Evolutionary conservation across 2,888 invertebrate genomes (phyloP).

Genomic region (Villa cingulata): DNA sequence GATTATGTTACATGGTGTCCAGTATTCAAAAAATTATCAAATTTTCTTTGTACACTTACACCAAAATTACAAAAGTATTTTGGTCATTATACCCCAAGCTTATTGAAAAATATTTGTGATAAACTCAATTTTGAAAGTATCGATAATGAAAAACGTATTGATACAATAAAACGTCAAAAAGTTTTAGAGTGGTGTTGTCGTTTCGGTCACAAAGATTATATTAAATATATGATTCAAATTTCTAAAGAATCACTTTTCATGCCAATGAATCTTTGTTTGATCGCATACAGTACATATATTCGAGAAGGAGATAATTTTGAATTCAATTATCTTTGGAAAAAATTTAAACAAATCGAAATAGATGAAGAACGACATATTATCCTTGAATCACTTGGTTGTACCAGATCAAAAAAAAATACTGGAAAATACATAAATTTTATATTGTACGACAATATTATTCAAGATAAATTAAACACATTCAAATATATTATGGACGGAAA

Average conservation of each 20-base stretch:
- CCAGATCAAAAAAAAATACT: conserved; percentile 40
- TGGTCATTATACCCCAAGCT: no score
- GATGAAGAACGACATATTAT: conserved; percentile 49
- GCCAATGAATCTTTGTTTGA: conserved; percentile 44
- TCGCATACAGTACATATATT: conserved; percentile 58
- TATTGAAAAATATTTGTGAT: neutral
- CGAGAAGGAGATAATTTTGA: conserved; percentile 42
- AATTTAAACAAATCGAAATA: conserved; percentile 41
- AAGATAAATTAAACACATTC: conserved; percentile 19
- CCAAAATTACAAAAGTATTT: no score
- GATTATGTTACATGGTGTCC: conserved; percentile 53
- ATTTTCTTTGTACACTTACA: no score
- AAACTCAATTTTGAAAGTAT: conserved; percentile 1
- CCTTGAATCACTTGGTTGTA: conserved; percentile 54
- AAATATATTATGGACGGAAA: conserved; percentile 40
- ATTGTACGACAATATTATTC: conserved; percentile 22
- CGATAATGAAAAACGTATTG: conserved; percentile 1
- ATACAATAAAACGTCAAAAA: conserved; percentile 4
- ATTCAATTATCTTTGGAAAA: conserved; percentile 48
- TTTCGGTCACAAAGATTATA: conserved; percentile 5
- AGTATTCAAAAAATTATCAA: conserved; percentile 39
- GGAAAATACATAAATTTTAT: conserved; percentile 38
- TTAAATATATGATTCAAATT: neutral
- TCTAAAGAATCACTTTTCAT: conserved; percentile 17
- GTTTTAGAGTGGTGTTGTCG: conserved; percentile 10